Percentiles rank a stretch among this genome's conserved stretches.
Evolutionary conservation across 2,888 invertebrate genomes (phyloP).

Genomic region (Pterobdella sp.): DNA sequence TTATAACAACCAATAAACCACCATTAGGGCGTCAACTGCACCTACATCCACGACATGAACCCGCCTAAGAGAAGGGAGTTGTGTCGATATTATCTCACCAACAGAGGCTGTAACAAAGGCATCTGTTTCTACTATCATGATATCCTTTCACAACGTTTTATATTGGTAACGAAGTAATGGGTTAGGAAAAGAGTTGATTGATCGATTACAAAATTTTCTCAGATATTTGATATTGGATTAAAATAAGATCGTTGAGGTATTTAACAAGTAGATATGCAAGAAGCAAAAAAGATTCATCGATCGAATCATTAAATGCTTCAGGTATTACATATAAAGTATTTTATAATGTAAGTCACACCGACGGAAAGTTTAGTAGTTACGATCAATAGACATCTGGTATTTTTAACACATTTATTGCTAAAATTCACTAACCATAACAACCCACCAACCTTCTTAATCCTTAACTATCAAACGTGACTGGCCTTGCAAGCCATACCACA

Average conservation of each 20-base stretch:
- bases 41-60: slow-evolving; percentile 74
- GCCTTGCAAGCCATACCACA: slow-evolving; percentile 92
- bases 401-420: no score
- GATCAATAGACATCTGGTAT: no score
- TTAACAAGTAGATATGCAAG: no score
- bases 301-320: no score
- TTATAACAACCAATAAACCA: no score
- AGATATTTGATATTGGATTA: background rate
- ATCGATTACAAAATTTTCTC: background rate
- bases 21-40: slow-evolving; percentile 68
- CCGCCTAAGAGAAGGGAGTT: slow-evolving; percentile 81
- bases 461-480: slow-evolving; percentile 59
- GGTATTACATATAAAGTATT: no score
- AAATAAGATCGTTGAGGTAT: no score
- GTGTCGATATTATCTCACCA: slow-evolving; percentile 91
- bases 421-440: no score
- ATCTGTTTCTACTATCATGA: slow-evolving; percentile 87
- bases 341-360: no score
- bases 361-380: no score
- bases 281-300: no score
- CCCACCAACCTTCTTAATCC: no score
- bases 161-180: background rate
- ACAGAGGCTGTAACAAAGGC: slow-evolving; percentile 86
- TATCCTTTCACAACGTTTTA: slow-evolving; percentile 30
- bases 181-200: background rate